phyloP scores from a whole-genome alignment of 1,140 invertebrate species.

The Ceratosolen solmsi region DNA sequence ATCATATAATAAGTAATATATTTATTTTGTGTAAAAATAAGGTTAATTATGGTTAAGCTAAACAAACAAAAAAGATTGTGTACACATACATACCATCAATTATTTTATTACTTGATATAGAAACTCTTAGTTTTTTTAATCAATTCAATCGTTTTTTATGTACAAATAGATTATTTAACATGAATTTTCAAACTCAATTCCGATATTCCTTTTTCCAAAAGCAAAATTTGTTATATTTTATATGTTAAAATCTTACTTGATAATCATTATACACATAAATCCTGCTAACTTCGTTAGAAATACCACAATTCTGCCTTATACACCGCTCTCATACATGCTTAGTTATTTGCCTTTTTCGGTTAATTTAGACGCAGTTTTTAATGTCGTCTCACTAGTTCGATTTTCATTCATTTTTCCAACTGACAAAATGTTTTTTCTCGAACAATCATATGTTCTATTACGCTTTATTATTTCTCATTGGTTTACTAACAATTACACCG shows the following conservation, averaged over 20 bases:
- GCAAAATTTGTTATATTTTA: neutral
- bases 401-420: constrained; percentile 10
- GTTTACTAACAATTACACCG: constrained; percentile 34
- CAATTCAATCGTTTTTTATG: neutral
- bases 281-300: constrained; percentile 41
- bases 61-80: neutral
- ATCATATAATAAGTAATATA: neutral
- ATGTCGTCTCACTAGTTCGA: constrained; percentile 37
- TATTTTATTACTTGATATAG: too few relatives aligned
- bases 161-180: neutral
- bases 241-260: neutral
- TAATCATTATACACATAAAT: neutral
- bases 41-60: neutral
- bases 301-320: constrained; percentile 62
- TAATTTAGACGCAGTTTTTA: constrained; percentile 45
- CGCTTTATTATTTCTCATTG: constrained; percentile 24
- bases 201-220: neutral
- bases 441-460: neutral
- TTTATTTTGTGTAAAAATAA: neutral
- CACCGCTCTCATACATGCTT: constrained; percentile 64
- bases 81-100: too few relatives aligned
- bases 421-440: neutral
- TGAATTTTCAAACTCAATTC: neutral
- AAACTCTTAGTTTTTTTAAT: neutral
- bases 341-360: constrained; percentile 18